These are phyloP conservation scores for Sinella curviseta DNA, from an alignment of 1,140 invertebrate species.

Conservation along the genomic window DNA sequence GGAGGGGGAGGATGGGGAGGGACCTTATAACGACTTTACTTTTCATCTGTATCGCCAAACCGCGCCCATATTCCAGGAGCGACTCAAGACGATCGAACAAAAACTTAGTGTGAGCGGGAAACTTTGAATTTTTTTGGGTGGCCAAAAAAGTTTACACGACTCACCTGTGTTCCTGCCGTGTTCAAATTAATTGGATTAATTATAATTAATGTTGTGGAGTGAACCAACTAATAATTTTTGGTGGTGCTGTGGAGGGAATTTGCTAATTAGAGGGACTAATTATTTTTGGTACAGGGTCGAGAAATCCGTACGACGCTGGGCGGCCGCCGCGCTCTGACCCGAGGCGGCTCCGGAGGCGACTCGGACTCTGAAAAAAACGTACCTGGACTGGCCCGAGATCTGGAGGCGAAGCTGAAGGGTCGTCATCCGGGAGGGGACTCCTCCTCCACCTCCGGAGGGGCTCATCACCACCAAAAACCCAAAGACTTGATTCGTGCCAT, in stretches of 20 bases:
- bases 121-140: not conserved
- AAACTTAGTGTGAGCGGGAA: conserved; percentile 57
- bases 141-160: no score
- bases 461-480: conserved; percentile 73
- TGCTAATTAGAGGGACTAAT: no score
- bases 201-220: no score
- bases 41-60: conserved; percentile 73
- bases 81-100: conserved; percentile 74
- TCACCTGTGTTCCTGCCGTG: no score
- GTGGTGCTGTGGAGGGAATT: no score
- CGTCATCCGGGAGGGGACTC: conserved; percentile 53
- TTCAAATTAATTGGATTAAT: no score
- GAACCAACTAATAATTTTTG: no score
- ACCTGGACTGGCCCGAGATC: conserved; percentile 68
- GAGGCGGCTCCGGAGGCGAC: conserved; percentile 56
- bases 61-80: conserved; percentile 72
- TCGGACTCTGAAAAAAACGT: conserved; percentile 64
- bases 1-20: conserved; percentile 8
- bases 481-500: conserved; percentile 83
- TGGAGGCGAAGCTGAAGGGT: conserved; percentile 68
- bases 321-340: conserved; percentile 60
- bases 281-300: conserved; percentile 62
- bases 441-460: conserved; percentile 51
- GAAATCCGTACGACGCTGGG: conserved; percentile 59
- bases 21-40: conserved; percentile 71